These are phyloP conservation scores for Halictus ligatus DNA, from an alignment of 2,888 invertebrate genomes.

Conservation along the genomic window DNA sequence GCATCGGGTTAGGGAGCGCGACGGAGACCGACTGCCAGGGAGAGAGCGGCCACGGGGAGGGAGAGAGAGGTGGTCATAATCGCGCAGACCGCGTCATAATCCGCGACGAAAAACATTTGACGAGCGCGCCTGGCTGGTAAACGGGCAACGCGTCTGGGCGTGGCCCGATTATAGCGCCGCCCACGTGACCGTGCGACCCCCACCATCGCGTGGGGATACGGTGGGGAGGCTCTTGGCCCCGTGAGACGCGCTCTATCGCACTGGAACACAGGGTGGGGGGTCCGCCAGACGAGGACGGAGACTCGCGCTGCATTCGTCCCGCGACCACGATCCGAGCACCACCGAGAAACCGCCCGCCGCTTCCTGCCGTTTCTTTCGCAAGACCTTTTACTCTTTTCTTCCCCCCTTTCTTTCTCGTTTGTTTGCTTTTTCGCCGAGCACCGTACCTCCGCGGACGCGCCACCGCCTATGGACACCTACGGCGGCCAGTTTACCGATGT, in stretches of 20 bases:
- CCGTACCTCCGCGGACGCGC: slow-evolving; percentile 36
- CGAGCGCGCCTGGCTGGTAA: slow-evolving; percentile 80
- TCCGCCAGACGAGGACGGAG: slow-evolving; percentile 73
- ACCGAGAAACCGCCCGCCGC: slow-evolving; percentile 57
- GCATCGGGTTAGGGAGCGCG: slow-evolving; percentile 20
- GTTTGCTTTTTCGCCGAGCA: slow-evolving; percentile 20
- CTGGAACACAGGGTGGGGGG: slow-evolving; percentile 54
- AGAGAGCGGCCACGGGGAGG: slow-evolving; percentile 34
- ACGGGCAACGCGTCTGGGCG: slow-evolving; percentile 78
- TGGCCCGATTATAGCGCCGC: slow-evolving; percentile 71
- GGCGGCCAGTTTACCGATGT: slow-evolving; percentile 35
- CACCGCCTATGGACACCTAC: slow-evolving; percentile 50
- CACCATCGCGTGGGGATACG: not conserved
- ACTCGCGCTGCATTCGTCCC: slow-evolving; percentile 68
- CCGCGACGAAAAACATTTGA: slow-evolving; percentile 84
- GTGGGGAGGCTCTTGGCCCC: slow-evolving; percentile 38
- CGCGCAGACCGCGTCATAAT: slow-evolving; percentile 84
- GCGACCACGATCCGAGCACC: slow-evolving; percentile 70
- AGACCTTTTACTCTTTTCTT: slow-evolving; percentile 21
- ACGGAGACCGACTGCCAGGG: slow-evolving; percentile 19
- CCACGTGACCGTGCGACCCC: slow-evolving; percentile 63
- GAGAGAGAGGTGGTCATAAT: slow-evolving; percentile 81
- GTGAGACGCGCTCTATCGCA: slow-evolving; percentile 59
- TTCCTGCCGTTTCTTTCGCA: slow-evolving; percentile 54
- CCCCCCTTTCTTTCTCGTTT: not conserved